Evolutionary conservation across 2,888 invertebrate genomes (phyloP), one percentile per base, ranked within the genome.

Genomic region (Habroteleia sp.): DNA sequence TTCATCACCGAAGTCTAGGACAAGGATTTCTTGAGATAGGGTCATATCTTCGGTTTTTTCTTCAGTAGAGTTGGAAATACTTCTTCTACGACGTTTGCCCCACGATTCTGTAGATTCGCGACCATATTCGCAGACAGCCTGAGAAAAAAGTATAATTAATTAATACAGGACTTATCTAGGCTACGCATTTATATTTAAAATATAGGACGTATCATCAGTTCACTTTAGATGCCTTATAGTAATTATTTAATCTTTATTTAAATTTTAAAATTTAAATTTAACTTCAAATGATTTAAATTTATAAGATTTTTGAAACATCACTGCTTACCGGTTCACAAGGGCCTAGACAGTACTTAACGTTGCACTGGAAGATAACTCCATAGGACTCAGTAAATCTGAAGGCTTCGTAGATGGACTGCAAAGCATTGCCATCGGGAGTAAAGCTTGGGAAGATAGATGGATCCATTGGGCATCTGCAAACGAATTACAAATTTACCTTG

Each of bases 331-430:
- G 96, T 87, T 97, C 96, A 85, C 97, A 97, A 79, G 96, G 96
- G 85, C 97, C 97, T 76, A 97, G 92, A 85, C 97, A 97, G 89
- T 97, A 97, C 87, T 97, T 97, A 82, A 97, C 97, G 89, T 97
- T 97, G 89, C 97, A 97, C 88, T 97, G 97, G 93, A 97, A 97
- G 88, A 97, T 97, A 74, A 97, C 97, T 46, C 97, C 97, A 83
- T 97, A 97, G 6, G 97, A 97, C 88, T 97, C 97, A 0, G 97
- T 97, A 88, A 97, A 97, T 85, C 97, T 92, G 91, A 97, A 97
- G 0, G 97, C 97, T 89, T 97, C 97, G 85, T 97, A 97, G 66
- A 96, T 92, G 0, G 96, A 96, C 84, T 97, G 96, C 41, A 81
- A 46, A 39, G 77, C 96, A 88, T 96, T 96, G 66, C 96, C 96